Conservation (phyloP, 2,888 invertebrate genomes). For the Orthosia gracilis region DNA sequence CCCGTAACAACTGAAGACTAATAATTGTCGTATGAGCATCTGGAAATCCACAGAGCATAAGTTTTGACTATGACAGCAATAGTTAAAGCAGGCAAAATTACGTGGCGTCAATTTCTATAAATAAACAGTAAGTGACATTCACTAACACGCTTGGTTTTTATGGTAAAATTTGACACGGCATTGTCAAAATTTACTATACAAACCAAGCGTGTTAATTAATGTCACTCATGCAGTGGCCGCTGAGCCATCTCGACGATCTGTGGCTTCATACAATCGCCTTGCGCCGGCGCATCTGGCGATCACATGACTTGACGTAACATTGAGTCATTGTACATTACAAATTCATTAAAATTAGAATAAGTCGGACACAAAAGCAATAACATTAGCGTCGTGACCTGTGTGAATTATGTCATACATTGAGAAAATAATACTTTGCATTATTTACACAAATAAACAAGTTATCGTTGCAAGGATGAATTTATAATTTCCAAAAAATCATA, state of each 20-base stretch:
- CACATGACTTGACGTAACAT: constrained; percentile 57
- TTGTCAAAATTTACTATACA: too few species aligned
- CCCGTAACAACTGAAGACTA: too few species aligned
- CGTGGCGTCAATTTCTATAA: neutral
- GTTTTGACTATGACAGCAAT: neutral
- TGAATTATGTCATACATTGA: constrained; percentile 5
- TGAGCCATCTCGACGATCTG: neutral
- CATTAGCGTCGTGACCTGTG: constrained; percentile 1
- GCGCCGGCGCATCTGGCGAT: constrained; percentile 12
- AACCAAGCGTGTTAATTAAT: too few species aligned
- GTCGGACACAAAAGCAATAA: constrained; percentile 29
- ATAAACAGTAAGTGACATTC: neutral
- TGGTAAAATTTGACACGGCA: neutral
- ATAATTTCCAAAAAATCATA: neutral
- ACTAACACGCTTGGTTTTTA: neutral
- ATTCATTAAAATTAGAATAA: constrained; percentile 30
- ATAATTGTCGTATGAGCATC: too few species aligned
- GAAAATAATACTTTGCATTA: neutral
- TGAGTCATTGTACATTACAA: constrained; percentile 29
- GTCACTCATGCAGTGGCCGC: neutral
- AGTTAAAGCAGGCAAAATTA: neutral
- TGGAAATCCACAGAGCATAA: neutral
- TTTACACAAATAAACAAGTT: constrained; percentile 2
- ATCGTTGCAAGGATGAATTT: neutral
- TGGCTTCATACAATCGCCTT: neutral